Base-by-base conservation (phyloP, 2,797 vertebrate genomes). In the Myripristis jacobus region DNA sequence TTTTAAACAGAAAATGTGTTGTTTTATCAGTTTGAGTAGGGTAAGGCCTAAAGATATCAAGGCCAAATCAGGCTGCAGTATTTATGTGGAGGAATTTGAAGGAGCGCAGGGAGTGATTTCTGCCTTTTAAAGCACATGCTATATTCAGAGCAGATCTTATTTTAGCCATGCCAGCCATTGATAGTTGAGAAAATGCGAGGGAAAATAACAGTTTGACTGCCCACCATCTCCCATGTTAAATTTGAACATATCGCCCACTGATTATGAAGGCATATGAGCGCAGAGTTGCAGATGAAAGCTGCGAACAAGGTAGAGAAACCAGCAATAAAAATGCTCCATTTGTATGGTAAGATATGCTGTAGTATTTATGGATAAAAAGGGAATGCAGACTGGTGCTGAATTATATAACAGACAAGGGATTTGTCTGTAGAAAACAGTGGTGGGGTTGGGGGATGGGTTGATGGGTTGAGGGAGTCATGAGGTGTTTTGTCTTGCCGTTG, bases 381-480 rank as follows among this genome's bases (percentile, higher is more conserved):
- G 31, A 66, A 25, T 0, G 4, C 57, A 70, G 50, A 46, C 9
- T n/a, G 22, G 46, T 54, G 46, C 54, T 66, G 34, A 80, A 79
- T 87, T 79, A 83, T 68, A 58, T 75, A 87, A 81, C 58, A 70
- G 69, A 66, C 47, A 66, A 65, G 36, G 70, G 36, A 60, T 75
- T 61, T 76, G 29, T 65, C 58, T 63, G 25, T 27, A 29, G 8
- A 10, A 44, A 66, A 31, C 25, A 21, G 51, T 29, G 25, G 12
- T 52, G 38, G 27, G 21, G 15, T n/a, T n/a, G n/a, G n/a, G n/a
- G n/a, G n/a, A n/a, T n/a, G n/a, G n/a, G n/a, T n/a, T n/a, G n/a
- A n/a, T n/a, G 16, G 50, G 13, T 38, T 50, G 34, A 61, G 15
- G 22, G 19, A 48, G 18, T 31, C n/a, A 10, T 10, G 58, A 65